Evolutionary conservation across 2,888 invertebrate genomes (phyloP).

Genomic region (Unio delphinus): DNA sequence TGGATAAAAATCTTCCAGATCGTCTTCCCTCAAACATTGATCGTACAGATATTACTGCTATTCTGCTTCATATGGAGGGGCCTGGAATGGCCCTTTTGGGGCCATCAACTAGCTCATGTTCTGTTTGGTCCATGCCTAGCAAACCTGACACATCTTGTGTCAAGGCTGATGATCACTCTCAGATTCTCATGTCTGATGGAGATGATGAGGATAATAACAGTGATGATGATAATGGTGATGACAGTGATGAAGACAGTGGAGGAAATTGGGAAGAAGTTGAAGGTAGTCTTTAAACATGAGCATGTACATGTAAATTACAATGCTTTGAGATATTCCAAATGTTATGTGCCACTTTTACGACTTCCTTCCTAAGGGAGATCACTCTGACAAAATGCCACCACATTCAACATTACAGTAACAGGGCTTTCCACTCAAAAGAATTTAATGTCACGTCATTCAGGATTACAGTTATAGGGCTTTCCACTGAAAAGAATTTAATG

Average conservation of each 20-base stretch:
- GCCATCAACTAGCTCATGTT: conserved; percentile 9
- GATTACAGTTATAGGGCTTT: too few species aligned
- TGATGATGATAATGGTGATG: conserved; percentile 17
- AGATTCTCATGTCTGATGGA: background rate
- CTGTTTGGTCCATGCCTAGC: background rate
- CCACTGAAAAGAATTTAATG: too few species aligned
- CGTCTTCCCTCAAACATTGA: conserved; percentile 15
- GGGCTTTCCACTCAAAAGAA: too few species aligned
- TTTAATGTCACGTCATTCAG: too few species aligned
- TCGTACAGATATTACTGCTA: conserved; percentile 39
- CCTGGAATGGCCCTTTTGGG: background rate
- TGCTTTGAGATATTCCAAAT: too few species aligned
- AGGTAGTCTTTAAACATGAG: conserved; percentile 54
- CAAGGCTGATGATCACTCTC: conserved; percentile 2
- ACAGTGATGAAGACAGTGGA: conserved; percentile 73
- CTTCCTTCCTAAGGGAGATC: too few species aligned
- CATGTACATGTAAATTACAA: background rate
- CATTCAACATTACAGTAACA: too few species aligned
- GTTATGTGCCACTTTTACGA: too few species aligned
- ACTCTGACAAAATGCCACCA: too few species aligned
- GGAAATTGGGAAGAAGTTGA: conserved; percentile 81
- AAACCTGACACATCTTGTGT: conserved; percentile 6
- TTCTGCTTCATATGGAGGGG: conserved; percentile 49
- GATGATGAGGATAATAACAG: conserved; percentile 15
- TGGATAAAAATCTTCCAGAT: too few species aligned